Evolutionary conservation across 2,113 vertebrate genomes (phyloP).

Genomic region (Zosterops lateralis): DNA sequence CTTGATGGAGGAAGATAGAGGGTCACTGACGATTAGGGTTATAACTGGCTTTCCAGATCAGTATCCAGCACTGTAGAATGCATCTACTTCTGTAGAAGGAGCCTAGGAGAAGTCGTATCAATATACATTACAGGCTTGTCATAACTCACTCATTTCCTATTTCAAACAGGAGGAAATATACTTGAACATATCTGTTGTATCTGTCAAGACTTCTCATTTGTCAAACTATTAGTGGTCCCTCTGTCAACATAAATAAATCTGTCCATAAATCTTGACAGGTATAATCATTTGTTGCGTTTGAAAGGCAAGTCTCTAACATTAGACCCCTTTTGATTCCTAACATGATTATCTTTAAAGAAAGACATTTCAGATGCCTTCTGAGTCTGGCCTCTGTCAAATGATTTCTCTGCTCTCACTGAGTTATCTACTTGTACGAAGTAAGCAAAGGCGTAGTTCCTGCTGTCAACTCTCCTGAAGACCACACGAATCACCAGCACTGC

Average conservation of each 20-base stretch:
- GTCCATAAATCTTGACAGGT: constrained; percentile 82
- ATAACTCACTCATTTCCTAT: constrained; percentile 60
- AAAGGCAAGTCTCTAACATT: constrained; percentile 77
- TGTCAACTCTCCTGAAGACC: constrained; percentile 65
- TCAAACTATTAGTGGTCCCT: constrained; percentile 76
- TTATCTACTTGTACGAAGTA: constrained; percentile 70
- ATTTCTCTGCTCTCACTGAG: constrained; percentile 68
- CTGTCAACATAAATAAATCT: constrained; percentile 82
- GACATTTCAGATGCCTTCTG: constrained; percentile 72
- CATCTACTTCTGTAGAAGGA: neutral
- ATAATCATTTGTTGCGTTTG: constrained; percentile 80
- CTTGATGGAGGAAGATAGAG: neutral
- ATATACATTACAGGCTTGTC: constrained; percentile 53
- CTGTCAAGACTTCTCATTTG: constrained; percentile 78
- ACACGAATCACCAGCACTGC: constrained; percentile 6
- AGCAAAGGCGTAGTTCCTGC: constrained; percentile 59
- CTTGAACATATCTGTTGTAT: constrained; percentile 72
- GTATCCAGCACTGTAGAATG: neutral
- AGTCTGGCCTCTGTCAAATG: constrained; percentile 78
- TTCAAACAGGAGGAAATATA: constrained; percentile 67
- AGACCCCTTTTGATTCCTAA: constrained; percentile 77
- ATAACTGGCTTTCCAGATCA: neutral
- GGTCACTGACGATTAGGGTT: neutral
- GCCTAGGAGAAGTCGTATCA: constrained; percentile 14
- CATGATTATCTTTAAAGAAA: constrained; percentile 75